Evolutionary conservation across 2,797 vertebrate genomes (phyloP).

Genomic region (Podarcis siculus): DNA sequence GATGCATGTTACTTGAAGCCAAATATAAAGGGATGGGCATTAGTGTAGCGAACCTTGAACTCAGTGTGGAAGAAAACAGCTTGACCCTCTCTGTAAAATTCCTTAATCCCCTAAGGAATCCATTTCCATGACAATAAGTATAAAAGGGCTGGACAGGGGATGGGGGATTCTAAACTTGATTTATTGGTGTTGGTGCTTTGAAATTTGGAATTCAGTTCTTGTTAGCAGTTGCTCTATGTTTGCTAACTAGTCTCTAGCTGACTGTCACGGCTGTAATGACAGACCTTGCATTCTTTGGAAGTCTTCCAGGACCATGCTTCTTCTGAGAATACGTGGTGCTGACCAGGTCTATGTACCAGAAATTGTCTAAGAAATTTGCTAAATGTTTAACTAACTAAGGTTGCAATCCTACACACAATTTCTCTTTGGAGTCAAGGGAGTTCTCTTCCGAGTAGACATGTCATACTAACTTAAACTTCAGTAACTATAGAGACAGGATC

Average conservation of each 20-base stretch:
- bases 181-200: not conserved
- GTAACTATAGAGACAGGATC: not conserved
- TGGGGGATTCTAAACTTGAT: not conserved
- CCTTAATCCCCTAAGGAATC: conserved; percentile 38
- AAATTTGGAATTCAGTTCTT: not conserved
- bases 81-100: conserved; percentile 1
- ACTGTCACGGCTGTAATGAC: not conserved
- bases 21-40: conserved; percentile 6
- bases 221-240: not conserved
- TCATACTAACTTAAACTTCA: not conserved
- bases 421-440: not conserved
- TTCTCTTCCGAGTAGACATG: not conserved
- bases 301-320: not conserved
- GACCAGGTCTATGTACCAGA: not conserved
- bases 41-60: conserved; percentile 21
- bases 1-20: conserved; percentile 12
- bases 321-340: not conserved
- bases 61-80: conserved; percentile 18
- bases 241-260: not conserved
- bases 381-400: not conserved
- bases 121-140: conserved; percentile 11
- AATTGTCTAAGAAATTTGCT: not conserved
- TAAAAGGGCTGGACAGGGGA: not conserved
- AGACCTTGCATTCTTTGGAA: not conserved
- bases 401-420: too few species aligned